Percentiles rank a stretch among this genome's conserved stretches.
Evolutionary conservation across 2,888 invertebrate species (phyloP).

Genomic region (Lepeophtheirus nordmannii): DNA sequence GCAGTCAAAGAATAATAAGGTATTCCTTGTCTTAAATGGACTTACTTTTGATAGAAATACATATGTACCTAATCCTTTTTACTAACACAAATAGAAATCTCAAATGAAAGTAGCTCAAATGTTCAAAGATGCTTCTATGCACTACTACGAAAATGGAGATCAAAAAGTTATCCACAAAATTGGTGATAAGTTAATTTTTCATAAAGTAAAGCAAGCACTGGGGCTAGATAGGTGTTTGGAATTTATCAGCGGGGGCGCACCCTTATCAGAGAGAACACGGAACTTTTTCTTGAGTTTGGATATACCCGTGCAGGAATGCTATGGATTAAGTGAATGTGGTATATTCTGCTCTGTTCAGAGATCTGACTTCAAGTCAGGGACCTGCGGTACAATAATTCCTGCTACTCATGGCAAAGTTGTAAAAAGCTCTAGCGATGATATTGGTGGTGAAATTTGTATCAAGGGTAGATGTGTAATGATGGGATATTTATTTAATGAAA

Average conservation of each 20-base stretch:
- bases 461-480: constrained; percentile 35
- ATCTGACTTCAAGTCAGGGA: constrained; percentile 51
- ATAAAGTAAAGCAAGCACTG: constrained; percentile 54
- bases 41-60: no score
- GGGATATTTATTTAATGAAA: constrained; percentile 34
- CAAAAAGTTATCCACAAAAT: neutral
- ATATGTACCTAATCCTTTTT: no score
- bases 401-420: constrained; percentile 58
- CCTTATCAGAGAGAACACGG: constrained; percentile 62
- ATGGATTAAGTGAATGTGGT: constrained; percentile 69
- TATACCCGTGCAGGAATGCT: constrained; percentile 59
- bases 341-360: neutral
- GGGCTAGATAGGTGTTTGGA: constrained; percentile 56
- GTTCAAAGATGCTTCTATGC: constrained; percentile 2
- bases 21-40: constrained; percentile 31
- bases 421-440: constrained; percentile 47
- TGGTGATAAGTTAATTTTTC: constrained; percentile 10
- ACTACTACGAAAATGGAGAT: neutral
- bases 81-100: neutral
- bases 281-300: constrained; percentile 73
- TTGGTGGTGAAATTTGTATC: constrained; percentile 56
- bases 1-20: neutral
- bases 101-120: constrained; percentile 44
- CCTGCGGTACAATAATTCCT: constrained; percentile 55
- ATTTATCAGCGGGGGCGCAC: constrained; percentile 68